Conservation (phyloP, 2,888 invertebrate species). For the Troides aeacus region DNA sequence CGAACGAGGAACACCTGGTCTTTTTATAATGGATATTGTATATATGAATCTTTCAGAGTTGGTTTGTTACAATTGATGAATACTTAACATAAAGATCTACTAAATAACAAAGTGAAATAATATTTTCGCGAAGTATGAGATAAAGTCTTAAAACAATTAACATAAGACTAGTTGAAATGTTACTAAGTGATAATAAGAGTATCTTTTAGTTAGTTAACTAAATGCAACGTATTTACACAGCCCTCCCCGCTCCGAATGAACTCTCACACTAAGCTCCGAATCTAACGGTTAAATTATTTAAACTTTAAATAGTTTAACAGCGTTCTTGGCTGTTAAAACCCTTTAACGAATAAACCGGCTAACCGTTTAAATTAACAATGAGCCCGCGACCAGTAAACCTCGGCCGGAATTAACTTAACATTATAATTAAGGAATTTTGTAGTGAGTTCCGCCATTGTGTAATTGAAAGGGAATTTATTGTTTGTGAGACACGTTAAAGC, state of each 20-base stretch:
- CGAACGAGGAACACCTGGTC: no score
- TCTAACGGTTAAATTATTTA: conserved; percentile 21
- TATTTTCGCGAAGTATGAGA: background rate
- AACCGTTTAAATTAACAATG: conserved; percentile 20
- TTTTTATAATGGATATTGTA: no score
- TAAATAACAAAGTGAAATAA: no score
- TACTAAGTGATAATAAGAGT: background rate
- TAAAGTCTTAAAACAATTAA: background rate
- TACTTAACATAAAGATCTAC: no score
- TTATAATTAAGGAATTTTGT: conserved; percentile 15
- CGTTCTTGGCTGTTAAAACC: conserved; percentile 15
- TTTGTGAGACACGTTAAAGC: no score
- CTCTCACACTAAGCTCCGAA: conserved; percentile 6
- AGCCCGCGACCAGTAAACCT: conserved; percentile 16
- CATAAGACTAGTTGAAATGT: background rate
- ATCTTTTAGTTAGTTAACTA: background rate
- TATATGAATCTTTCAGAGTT: no score
- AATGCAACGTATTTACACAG: conserved; percentile 9
- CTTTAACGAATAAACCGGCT: conserved; percentile 24
- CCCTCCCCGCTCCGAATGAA: background rate
- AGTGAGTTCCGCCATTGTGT: no score
- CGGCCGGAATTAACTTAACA: conserved; percentile 19
- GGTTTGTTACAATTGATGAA: no score
- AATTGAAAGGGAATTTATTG: no score
- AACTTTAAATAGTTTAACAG: conserved; percentile 22